Base-by-base conservation (phyloP, 1,140 invertebrate genomes). In the Oscheius sp. region DNA sequence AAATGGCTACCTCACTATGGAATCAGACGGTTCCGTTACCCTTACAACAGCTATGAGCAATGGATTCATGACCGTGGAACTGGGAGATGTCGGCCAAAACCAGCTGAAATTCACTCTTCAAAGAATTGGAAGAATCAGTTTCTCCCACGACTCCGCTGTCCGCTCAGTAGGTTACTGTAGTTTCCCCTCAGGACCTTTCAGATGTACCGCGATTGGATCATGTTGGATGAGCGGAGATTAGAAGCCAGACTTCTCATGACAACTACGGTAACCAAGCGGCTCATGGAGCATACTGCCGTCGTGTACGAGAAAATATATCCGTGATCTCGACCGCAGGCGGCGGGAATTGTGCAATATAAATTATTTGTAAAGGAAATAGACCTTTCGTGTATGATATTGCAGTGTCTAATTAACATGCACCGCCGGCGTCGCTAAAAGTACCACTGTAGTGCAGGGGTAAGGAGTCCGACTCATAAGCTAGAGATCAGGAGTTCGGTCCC, bases 1-100 rank as follows among this genome's bases (percentile, higher is more conserved):
- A 61, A 79, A 81, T 55, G 82, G 82, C 10, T 83, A 79, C 66
- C 73, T 83, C 28, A 59, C 78, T 18, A 77, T 78, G 18, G 63
- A 61, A 32, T 52, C 67, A 46, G 42, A 46, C n/a, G 63, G 49
- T 13, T 35, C 59, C 18, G 80, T 84, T 15, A 67, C 80, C 1
- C n/a, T 83, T 68, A 84, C 79, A 28, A 84, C 83, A 4, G 81
- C 84, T 2, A 83, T 83, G 82, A 82, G 77, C 45, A 83, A 83
- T 63, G 82, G 82, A 4, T 83, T 83, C 74, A 79, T 79, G 36
- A 80, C 83, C 1, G 69, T 83, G 20, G 82, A 83, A 73, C 68
- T 77, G 59, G 82, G 82, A 20, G 73, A 84, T 29, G 75, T 74
- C 42, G 68, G 62, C 2, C 52, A 63, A n/a, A 74, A 84, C 64